Conservation (phyloP, 2,888 invertebrate species). For the Limulus polyphemus region DNA sequence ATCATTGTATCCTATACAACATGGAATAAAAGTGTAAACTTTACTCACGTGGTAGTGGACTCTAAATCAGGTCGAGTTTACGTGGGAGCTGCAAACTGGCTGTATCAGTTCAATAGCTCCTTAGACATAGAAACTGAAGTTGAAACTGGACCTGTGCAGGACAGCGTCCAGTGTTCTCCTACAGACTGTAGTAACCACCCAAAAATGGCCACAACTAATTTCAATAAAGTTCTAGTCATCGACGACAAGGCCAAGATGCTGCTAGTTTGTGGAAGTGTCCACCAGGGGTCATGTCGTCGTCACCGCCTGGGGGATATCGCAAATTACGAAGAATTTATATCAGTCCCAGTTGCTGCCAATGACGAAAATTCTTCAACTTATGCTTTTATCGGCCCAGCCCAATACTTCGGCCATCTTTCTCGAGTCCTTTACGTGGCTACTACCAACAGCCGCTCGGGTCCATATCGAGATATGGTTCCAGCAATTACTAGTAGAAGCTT, state of each 20-base stretch:
- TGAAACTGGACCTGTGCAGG: slow-evolving; percentile 64
- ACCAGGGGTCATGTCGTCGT: slow-evolving; percentile 78
- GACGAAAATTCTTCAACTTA: slow-evolving; percentile 79
- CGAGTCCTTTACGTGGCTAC: slow-evolving; percentile 85
- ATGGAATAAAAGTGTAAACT: slow-evolving; percentile 10
- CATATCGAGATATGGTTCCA: slow-evolving; percentile 82
- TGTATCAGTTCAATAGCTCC: slow-evolving; percentile 61
- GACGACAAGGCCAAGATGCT: slow-evolving; percentile 64
- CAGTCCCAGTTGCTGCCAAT: slow-evolving; percentile 78
- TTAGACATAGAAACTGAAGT: slow-evolving; percentile 59
- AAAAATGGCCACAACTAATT: slow-evolving; percentile 61
- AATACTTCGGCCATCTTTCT: slow-evolving; percentile 39
- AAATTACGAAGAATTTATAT: slow-evolving; percentile 58
- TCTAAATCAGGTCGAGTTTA: slow-evolving; percentile 51
- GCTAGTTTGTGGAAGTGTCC: slow-evolving; percentile 75
- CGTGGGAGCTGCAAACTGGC: slow-evolving; percentile 71
- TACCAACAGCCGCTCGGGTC: slow-evolving; percentile 81
- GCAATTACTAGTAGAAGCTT: slow-evolving; percentile 78
- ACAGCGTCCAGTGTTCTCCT: slow-evolving; percentile 79
- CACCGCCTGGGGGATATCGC: slow-evolving; percentile 69
- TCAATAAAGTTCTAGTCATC: slow-evolving; percentile 79
- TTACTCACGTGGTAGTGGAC: slow-evolving; percentile 40
- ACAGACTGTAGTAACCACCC: slow-evolving; percentile 54
- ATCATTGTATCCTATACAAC: slow-evolving; percentile 12
- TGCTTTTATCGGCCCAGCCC: slow-evolving; percentile 79